These are phyloP conservation scores for Corydoras maculifer DNA, from an alignment of 2,113 vertebrate genomes.

Conservation along the genomic window DNA sequence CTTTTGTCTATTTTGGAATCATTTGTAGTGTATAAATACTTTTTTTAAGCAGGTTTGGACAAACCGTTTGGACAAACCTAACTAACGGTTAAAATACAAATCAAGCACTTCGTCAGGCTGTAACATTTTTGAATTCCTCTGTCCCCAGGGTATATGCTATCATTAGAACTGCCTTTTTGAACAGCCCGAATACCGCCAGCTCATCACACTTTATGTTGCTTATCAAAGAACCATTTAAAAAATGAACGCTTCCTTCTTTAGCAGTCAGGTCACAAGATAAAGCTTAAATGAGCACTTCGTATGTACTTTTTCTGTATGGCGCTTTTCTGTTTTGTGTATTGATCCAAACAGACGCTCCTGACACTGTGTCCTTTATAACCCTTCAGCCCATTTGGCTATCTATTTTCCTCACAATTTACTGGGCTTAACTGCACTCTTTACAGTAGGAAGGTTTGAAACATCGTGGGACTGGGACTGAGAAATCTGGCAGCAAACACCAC, in stretches of 20 bases:
- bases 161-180: not conserved
- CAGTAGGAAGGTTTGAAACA: not conserved
- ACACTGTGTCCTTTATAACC: too few relatives aligned
- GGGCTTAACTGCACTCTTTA: not conserved
- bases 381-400: too few relatives aligned
- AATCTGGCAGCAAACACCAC: not conserved
- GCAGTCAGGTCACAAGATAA: constrained; percentile 9
- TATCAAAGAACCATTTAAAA: constrained; percentile 5
- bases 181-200: constrained; percentile 2
- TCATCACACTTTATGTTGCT: constrained; percentile 3
- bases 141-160: not conserved
- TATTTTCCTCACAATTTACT: too few relatives aligned
- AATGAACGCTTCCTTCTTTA: not conserved
- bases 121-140: not conserved
- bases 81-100: not conserved
- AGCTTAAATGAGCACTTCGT: not conserved
- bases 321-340: too few relatives aligned
- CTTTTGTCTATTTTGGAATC: too few relatives aligned
- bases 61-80: too few relatives aligned
- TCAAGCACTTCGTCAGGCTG: not conserved
- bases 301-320: too few relatives aligned
- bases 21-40: too few relatives aligned
- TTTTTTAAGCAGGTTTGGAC: too few relatives aligned
- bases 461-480: not conserved
- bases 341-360: too few relatives aligned